A percentile compares a stretch with the other conserved stretches of the same genome.
These are phyloP conservation scores for Nyctalus aviator DNA, from an alignment of 2,797 vertebrate species.

Conservation along the genomic window DNA sequence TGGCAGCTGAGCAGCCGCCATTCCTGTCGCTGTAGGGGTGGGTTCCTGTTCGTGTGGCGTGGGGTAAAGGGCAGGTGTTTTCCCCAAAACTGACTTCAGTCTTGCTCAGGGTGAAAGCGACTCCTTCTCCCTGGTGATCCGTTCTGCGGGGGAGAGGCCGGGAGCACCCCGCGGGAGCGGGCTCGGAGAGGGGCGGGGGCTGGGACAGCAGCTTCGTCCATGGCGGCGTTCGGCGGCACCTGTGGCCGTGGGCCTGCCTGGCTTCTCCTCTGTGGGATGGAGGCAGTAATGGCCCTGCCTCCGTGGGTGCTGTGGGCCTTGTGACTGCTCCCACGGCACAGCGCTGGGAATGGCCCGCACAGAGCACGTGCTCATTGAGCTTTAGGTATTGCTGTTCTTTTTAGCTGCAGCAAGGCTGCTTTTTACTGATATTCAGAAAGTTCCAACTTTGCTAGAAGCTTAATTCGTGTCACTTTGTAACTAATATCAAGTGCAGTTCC, in stretches of 20 bases:
- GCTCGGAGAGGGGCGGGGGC: not conserved
- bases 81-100: not conserved
- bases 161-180: too few relatives aligned
- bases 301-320: not conserved
- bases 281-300: too few relatives aligned
- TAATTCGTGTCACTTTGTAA: constrained; percentile 3
- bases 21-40: not conserved
- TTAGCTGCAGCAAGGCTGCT: not conserved
- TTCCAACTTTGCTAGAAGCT: not conserved
- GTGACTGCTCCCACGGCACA: not conserved
- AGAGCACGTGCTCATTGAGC: not conserved
- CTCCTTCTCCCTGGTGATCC: not conserved
- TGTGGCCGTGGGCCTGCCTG: not conserved
- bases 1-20: not conserved
- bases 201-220: not conserved
- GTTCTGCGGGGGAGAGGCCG: not conserved
- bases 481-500: not conserved
- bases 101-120: not conserved
- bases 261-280: not conserved
- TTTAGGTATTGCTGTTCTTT: not conserved
- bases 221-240: not conserved
- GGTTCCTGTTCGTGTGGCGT: not conserved
- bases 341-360: not conserved
- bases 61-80: not conserved
- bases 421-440: constrained; percentile 1